A percentile compares a stretch with the other conserved stretches of the same genome.
Evolutionary conservation across 1,140 invertebrate genomes (phyloP).

Genomic region (Aphaenogaster rudis): DNA sequence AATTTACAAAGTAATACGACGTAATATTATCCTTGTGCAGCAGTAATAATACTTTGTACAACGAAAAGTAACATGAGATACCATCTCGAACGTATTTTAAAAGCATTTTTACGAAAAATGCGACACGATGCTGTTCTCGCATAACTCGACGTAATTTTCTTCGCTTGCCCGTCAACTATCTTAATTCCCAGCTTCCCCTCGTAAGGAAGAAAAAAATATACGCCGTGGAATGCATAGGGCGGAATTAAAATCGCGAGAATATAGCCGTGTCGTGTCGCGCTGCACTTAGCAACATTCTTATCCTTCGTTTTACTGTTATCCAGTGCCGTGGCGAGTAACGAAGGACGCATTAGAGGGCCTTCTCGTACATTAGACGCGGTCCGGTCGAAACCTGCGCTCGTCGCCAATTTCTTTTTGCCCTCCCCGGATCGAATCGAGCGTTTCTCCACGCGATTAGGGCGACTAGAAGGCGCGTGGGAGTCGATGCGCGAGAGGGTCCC

Average conservation of each 20-base stretch:
- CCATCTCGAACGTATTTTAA: not conserved
- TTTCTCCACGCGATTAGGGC: constrained; percentile 50
- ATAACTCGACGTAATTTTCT: not conserved
- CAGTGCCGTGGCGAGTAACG: constrained; percentile 28
- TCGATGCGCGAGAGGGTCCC: not conserved
- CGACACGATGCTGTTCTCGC: not conserved
- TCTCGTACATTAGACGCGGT: constrained; percentile 48
- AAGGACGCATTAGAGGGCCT: constrained; percentile 24
- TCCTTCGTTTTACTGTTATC: constrained; percentile 34
- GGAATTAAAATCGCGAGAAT: constrained; percentile 46
- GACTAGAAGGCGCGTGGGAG: constrained; percentile 40
- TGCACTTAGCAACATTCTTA: constrained; percentile 15
- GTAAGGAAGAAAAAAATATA: constrained; percentile 29
- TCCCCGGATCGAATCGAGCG: constrained; percentile 6
- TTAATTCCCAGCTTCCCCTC: constrained; percentile 17
- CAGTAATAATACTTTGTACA: not conserved
- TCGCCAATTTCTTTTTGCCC: constrained; percentile 34
- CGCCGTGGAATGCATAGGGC: not conserved
- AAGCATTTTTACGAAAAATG: not conserved
- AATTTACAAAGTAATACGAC: not conserved
- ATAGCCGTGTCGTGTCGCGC: not conserved
- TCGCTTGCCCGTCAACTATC: constrained; percentile 9
- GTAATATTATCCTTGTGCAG: not conserved
- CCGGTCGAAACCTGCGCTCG: not conserved
- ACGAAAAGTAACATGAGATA: not conserved